Base-by-base conservation (phyloP, 2,888 invertebrate species). In the Agrochola litura region DNA sequence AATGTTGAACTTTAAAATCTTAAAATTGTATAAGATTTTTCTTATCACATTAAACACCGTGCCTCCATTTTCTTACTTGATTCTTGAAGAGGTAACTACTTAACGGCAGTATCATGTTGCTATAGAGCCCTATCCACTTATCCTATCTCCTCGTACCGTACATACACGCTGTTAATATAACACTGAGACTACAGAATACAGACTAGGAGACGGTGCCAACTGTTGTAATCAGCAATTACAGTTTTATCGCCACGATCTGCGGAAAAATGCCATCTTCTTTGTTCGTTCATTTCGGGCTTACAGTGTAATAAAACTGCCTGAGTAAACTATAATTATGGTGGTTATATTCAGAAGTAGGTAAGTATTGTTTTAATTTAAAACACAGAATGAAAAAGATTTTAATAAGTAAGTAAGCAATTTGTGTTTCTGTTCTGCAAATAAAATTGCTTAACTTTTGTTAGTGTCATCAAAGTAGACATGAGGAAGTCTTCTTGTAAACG, bases 201-300 rank as follows among this genome's bases (percentile, higher is more conserved):
- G 68, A 37, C 68, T 58, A 10, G 12, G 68, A 63, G 80, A n/a
- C 22, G 43, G 72, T 71, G 71, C 70, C 63, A 72, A 79, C 81
- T 81, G 79, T 75, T 81, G 79, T 81, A 75, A 81, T 81, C 82
- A 79, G 75, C 78, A 54, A 78, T 81, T 78, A 79, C 75, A 75
- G n/a, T 66, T 75, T 81, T 81, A 79, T 79, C 78, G 81, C 75
- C 43, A 54, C 54, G 65, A 79, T 79, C 66, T 79, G 66, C 74
- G 75, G 65, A 81, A 79, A 81, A 79, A 79, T 41, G 65, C 81
- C 60, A 75, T 79, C 46, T 60, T 19, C 64, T 81, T 81, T 79
- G 75, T 75, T 74, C 78, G 22, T 79, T 79, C 60, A 81, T 81
- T 78, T 79, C 66, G 60, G 60, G 25, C 74, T 37, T 22, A 65